Evolutionary conservation across 2,113 vertebrate genomes (phyloP).

Genomic region (Eretmochelys imbricata): DNA sequence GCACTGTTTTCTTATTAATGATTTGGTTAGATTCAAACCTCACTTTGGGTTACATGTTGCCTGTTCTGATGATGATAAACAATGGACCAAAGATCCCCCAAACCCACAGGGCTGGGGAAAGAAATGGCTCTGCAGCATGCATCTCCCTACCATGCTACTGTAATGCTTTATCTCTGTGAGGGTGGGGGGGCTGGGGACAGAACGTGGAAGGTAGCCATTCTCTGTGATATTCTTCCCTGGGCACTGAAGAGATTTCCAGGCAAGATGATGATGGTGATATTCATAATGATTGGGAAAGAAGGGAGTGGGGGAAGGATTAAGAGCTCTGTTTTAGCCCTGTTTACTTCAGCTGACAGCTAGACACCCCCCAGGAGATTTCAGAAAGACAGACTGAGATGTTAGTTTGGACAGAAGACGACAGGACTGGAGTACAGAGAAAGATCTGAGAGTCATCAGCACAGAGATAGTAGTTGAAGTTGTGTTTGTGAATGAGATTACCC

Average conservation of each 20-base stretch:
- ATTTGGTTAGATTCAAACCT: not conserved
- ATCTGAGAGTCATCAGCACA: not conserved
- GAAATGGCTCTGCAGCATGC: not conserved
- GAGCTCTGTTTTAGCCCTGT: not conserved
- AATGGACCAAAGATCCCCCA: not conserved
- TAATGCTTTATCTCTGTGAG: not conserved
- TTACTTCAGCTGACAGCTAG: not conserved
- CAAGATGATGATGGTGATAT: not conserved
- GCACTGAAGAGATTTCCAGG: not conserved
- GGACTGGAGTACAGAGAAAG: not conserved
- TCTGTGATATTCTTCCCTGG: fast-evolving
- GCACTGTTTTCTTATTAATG: not conserved
- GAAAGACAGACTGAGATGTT: not conserved
- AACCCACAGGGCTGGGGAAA: not conserved
- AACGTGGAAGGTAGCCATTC: not conserved
- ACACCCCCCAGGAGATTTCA: not conserved
- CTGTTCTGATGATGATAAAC: not conserved
- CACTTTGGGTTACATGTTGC: not conserved
- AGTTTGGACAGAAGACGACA: not conserved
- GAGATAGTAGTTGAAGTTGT: not conserved
- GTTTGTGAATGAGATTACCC: not conserved
- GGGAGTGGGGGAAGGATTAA: not conserved
- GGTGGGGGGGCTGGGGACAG: not conserved
- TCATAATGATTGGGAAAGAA: not conserved
- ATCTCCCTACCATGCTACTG: not conserved